Conservation (phyloP, 2,113 vertebrate genomes). For the Zosterops lateralis region DNA sequence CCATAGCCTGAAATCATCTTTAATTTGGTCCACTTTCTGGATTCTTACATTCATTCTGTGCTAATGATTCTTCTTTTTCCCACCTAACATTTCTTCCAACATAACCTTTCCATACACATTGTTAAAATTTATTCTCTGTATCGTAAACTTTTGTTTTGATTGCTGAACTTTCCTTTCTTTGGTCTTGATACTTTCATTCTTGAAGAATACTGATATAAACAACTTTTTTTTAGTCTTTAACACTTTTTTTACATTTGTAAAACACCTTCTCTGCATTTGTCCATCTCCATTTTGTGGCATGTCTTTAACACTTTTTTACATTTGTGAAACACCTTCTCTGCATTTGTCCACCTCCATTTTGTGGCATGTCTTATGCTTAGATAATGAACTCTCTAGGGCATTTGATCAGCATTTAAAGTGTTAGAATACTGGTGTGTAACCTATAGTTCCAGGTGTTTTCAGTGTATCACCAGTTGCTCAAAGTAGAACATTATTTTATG, state of each 20-base stretch:
- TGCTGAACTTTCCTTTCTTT: background rate
- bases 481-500: background rate
- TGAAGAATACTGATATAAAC: background rate
- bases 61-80: background rate
- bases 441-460: background rate
- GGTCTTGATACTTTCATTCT: background rate
- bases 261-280: background rate
- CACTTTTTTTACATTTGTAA: background rate
- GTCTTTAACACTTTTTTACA: background rate
- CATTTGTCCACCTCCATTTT: background rate
- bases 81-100: background rate
- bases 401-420: background rate
- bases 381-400: background rate
- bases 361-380: background rate
- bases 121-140: background rate
- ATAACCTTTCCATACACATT: background rate
- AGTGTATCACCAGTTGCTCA: background rate
- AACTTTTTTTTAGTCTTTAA: background rate
- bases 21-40: conserved; percentile 26
- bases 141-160: background rate
- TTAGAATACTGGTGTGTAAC: background rate
- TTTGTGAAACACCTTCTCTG: background rate
- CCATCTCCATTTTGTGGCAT: background rate
- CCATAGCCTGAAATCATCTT: conserved; percentile 25
- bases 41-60: conserved; percentile 29